Evolutionary conservation across 1,140 invertebrate species (phyloP).

Genomic region (Heliothis subflexa): DNA sequence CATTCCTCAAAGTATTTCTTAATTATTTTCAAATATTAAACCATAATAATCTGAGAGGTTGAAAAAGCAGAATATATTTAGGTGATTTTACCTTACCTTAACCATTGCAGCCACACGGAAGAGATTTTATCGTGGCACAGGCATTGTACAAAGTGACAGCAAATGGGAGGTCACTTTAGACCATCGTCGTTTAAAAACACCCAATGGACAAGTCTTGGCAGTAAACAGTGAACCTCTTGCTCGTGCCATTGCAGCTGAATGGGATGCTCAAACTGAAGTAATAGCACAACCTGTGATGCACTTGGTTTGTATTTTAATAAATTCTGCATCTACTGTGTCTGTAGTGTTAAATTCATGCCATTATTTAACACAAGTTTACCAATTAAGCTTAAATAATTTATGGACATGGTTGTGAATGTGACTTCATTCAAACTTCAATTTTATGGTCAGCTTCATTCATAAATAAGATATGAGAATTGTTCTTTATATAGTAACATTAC

Average conservation of each 20-base stretch:
- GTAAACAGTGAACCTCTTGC: conserved; percentile 95
- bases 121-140: conserved; percentile 73
- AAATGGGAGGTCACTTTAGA: conserved; percentile 80
- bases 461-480: no score
- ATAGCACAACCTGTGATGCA: conserved; percentile 95
- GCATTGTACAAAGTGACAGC: conserved; percentile 76
- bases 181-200: conserved; percentile 95
- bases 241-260: conserved; percentile 96
- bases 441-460: no score
- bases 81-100: background rate
- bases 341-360: no score
- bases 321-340: background rate
- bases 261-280: conserved; percentile 93
- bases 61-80: background rate
- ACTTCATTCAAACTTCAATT: no score
- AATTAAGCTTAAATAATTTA: no score
- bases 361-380: no score
- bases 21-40: no score
- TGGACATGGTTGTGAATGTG: no score
- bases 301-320: conserved; percentile 88
- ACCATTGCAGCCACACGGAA: conserved; percentile 70
- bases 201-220: conserved; percentile 91
- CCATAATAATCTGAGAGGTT: no score
- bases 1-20: no score
- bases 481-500: no score